Evolutionary conservation across 2,888 invertebrate species (phyloP), one percentile per base, ranked within the genome.

Genomic region (Perizoma flavofasciatum): DNA sequence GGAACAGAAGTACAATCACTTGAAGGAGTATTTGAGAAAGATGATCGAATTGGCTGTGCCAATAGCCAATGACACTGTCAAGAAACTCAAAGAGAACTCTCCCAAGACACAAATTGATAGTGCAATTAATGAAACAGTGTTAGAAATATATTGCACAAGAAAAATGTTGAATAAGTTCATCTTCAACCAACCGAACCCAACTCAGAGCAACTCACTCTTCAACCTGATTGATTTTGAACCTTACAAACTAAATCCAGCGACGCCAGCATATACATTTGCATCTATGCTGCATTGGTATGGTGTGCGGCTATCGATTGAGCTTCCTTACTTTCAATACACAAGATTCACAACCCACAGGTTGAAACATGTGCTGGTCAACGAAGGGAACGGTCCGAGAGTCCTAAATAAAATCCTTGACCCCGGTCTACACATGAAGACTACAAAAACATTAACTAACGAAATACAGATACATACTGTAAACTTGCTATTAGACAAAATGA

Each of bases 1-100:
- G 2, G 68, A 82, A 35, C 65, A 54, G 0, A 82, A 86, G 55
- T 87, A 88, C 57, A 57, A 68, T 0, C 72, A 75, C 35, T 66
- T 90, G 0, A 89, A 83, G 49, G 57, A 70, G 3, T 86, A 86
- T 67, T 69, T 90, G 11, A 68, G 68, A 1, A 61, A 61, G 0
- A 82, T 82, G 61, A 53, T 90, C 0, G 73, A 79, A 5, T 66
- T 65, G 0, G 74, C 82, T 0, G 72, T 73, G 44, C 77, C 75
- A 0, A 41, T 76, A 0, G 78, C 83, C 0, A 68, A 76, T 10
- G 66, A 77, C 0, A 71, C 77, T 0, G 68, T 82, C 0, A 49
- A 73, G 5, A 69, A 67, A 4, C 7, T 74, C 0, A 63, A 68
- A 11, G 50, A 68, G 5, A 47, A 58, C 6, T 22, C 66, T 57